Percentiles rank a stretch among this genome's conserved stretches.
phyloP scores from a whole-genome alignment of 2,113 vertebrate genomes.

The Symphodus melops region DNA sequence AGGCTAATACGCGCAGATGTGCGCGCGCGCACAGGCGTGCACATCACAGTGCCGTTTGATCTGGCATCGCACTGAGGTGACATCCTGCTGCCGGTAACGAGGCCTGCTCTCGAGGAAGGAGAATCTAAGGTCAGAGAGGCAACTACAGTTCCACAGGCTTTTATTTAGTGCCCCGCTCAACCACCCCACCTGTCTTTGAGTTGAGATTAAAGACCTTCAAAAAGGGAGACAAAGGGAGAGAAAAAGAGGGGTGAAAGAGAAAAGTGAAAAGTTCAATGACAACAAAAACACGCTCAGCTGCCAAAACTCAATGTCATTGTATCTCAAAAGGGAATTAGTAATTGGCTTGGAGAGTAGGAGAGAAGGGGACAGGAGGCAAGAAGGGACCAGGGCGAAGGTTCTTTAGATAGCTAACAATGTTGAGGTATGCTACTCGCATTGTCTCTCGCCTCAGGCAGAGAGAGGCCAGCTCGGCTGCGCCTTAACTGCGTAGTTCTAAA shows the following conservation, averaged over 20 bases:
- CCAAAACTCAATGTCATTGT: conserved; percentile 75
- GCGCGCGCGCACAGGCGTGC: neutral
- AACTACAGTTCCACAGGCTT: conserved; percentile 62
- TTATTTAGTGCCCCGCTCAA: conserved; percentile 66
- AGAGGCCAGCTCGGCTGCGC: conserved; percentile 35
- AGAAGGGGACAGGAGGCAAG: conserved; percentile 18
- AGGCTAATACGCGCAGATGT: conserved; percentile 22
- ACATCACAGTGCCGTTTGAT: conserved; percentile 75
- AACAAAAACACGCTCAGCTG: conserved; percentile 57
- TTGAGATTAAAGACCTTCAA: conserved; percentile 75
- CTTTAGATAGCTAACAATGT: conserved; percentile 26
- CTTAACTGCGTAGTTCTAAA: conserved; percentile 52
- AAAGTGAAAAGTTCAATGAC: conserved; percentile 55
- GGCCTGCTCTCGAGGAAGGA: conserved; percentile 72
- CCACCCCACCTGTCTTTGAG: conserved; percentile 74
- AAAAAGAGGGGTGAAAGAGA: conserved; percentile 6
- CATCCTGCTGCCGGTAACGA: conserved; percentile 70
- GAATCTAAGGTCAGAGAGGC: conserved; percentile 75
- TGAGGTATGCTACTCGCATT: conserved; percentile 53
- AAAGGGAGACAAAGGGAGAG: conserved; percentile 45
- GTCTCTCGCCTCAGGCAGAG: conserved; percentile 51
- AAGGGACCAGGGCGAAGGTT: conserved; percentile 22
- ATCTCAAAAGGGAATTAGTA: conserved; percentile 69
- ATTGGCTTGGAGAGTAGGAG: conserved; percentile 59
- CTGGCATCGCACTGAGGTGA: conserved; percentile 66